These are phyloP conservation scores for Orchestia grillus DNA, from an alignment of 1,140 invertebrate species.

Conservation along the genomic window DNA sequence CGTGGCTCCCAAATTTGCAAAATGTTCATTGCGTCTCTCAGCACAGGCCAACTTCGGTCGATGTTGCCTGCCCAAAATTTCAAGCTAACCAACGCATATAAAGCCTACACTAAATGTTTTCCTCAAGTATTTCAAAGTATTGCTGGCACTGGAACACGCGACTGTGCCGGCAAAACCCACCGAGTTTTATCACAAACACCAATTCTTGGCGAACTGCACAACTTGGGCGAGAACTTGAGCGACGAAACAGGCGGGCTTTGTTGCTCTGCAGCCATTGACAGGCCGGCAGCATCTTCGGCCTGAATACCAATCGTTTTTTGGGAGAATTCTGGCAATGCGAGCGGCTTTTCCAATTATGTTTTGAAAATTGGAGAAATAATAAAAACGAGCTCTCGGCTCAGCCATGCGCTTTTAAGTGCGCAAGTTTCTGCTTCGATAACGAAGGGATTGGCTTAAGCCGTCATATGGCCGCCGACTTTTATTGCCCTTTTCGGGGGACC, in stretches of 20 bases:
- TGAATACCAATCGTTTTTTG: conserved; percentile 49
- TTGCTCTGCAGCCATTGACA: conserved; percentile 20
- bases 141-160: neutral
- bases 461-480: neutral
- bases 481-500: neutral
- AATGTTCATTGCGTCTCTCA: neutral
- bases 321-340: neutral
- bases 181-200: conserved; percentile 26
- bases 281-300: neutral
- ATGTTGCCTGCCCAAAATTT: neutral
- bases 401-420: conserved; percentile 16
- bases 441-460: neutral
- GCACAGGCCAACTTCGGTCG: neutral
- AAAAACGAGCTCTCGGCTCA: conserved; percentile 34
- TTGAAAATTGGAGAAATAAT: conserved; percentile 53
- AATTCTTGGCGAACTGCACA: neutral
- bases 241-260: neutral
- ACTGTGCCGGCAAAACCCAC: conserved; percentile 3
- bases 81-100: neutral
- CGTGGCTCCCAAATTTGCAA: neutral
- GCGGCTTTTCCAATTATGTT: conserved; percentile 50
- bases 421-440: conserved; percentile 21
- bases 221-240: conserved; percentile 13
- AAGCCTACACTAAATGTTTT: neutral
- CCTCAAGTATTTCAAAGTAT: neutral